Evolutionary conservation across 2,113 vertebrate species (phyloP).

Genomic region (Andinoacara biseriatus): DNA sequence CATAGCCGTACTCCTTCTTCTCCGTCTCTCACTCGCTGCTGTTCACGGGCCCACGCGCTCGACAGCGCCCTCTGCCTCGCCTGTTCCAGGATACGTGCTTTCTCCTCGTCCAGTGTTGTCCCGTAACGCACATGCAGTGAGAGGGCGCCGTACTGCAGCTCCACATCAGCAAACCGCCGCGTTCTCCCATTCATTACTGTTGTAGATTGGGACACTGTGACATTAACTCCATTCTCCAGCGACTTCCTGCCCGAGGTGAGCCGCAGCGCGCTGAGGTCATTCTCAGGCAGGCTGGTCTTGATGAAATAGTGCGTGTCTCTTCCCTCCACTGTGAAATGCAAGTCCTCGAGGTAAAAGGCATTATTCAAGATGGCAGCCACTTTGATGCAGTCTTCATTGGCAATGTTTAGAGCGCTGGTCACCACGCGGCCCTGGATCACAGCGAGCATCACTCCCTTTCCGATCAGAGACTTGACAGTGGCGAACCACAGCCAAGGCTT

Average conservation of each 20-base stretch:
- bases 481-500: slow-evolving; percentile 97
- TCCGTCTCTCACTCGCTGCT: slow-evolving; percentile 94
- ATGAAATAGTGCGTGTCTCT: slow-evolving; percentile 98
- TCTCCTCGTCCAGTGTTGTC: slow-evolving; percentile 95
- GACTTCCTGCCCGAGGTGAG: slow-evolving; percentile 93
- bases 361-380: slow-evolving; percentile 96
- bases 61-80: slow-evolving; percentile 93
- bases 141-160: slow-evolving; percentile 92
- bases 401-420: slow-evolving; percentile 95
- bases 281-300: slow-evolving; percentile 94
- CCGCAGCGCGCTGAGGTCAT: slow-evolving; percentile 91
- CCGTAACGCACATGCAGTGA: slow-evolving; percentile 95
- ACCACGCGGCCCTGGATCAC: slow-evolving; percentile 94
- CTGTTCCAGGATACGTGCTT: slow-evolving; percentile 94
- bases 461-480: slow-evolving; percentile 91
- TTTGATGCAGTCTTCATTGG: slow-evolving; percentile 99
- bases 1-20: slow-evolving; percentile 95
- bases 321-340: slow-evolving; percentile 95
- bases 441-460: slow-evolving; percentile 97
- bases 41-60: slow-evolving; percentile 96
- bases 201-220: slow-evolving; percentile 97
- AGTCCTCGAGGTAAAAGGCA: slow-evolving; percentile 95
- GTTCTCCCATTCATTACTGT: slow-evolving; percentile 95
- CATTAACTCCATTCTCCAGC: slow-evolving; percentile 95
- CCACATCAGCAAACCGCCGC: slow-evolving; percentile 95